Evolutionary conservation across 1,140 invertebrate species (phyloP).

Genomic region (Drosophila equinoxialis): DNA sequence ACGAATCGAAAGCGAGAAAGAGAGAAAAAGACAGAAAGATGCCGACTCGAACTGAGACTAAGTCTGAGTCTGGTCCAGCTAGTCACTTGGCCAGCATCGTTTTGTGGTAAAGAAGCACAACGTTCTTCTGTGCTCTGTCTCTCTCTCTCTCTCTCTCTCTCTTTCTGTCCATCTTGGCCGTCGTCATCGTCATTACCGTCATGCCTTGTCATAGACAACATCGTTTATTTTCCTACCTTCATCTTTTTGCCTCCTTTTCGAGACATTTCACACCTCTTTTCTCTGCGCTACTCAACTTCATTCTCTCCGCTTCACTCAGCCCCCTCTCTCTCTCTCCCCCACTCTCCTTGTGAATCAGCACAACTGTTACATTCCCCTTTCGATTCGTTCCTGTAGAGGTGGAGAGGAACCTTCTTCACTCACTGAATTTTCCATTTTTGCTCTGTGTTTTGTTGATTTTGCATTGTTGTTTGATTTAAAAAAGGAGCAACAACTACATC

Average conservation of each 20-base stretch:
- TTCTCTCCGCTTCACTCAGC: no score
- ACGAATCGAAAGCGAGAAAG: neutral
- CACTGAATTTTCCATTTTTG: slow-evolving; percentile 57
- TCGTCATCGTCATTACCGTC: slow-evolving; percentile 71
- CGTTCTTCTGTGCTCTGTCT: neutral
- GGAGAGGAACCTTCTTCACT: no score
- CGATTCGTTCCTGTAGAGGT: neutral
- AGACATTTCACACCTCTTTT: slow-evolving; percentile 72
- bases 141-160: neutral
- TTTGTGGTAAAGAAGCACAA: neutral
- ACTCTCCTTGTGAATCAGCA: slow-evolving; percentile 54
- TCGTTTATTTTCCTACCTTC: slow-evolving; percentile 70
- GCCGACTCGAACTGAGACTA: neutral
- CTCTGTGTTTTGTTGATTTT: slow-evolving; percentile 63
- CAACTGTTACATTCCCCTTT: slow-evolving; percentile 40
- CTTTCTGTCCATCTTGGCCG: slow-evolving; percentile 2
- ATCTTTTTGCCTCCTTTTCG: slow-evolving; percentile 44
- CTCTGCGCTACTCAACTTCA: neutral
- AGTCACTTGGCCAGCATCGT: slow-evolving; percentile 19
- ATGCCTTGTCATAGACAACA: slow-evolving; percentile 81
- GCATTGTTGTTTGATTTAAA: slow-evolving; percentile 40
- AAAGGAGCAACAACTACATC: neutral
- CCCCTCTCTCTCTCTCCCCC: neutral
- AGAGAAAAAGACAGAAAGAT: neutral
- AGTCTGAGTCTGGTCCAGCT: neutral